Evolutionary conservation across 1,140 invertebrate genomes (phyloP), one percentile per base, ranked within the genome.

Genomic region (Stegodyphus mimosarum): DNA sequence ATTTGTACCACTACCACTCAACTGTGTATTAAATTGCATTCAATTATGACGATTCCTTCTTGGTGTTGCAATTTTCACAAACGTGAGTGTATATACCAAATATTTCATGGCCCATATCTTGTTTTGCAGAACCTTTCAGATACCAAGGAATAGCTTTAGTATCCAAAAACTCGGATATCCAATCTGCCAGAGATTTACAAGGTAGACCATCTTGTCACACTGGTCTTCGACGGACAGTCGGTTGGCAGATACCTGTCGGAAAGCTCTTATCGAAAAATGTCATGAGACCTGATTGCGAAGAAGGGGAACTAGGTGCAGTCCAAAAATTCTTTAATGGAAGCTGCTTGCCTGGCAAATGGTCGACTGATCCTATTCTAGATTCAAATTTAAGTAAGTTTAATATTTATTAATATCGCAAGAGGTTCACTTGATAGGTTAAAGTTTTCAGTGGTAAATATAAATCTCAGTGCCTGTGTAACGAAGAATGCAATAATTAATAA

Each of bases 301-400:
- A 92, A 73, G 91, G 94, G 67, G 94, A 94, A 0, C 6, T 86
- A 2, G 83, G 33, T 6, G 93, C 94, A 0, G 93, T 94, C 10
- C 94, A 95, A 88, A 94, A 95, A 86, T 93, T 95, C 89, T 96
- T 96, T 90, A 91, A 90, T 7, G 92, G 94, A 87, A 94, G 94
- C 50, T 96, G 95, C 88, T 92, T 95, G 66, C 95, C 95, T 5
- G 95, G 95, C 33, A 93, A 92, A 66, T 96, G 95, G 94, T 95
- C 95, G 1, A 92, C 93, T 0, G 94, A 96, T 90, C 92, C 92
- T 0, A 92, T 88, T 10, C 91, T 93, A 17, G 94, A 96, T 89
- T 89, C 89, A 53, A 89, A 92, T 89, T 90, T 96, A 87, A 96
- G 94, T 95, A 92, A 93, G 92, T 91, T 63, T 33, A 33, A 33